Percentiles rank a stretch among this genome's conserved stretches.
Conservation (phyloP, 2,888 invertebrate genomes). For the Metacarcinus magister region DNA sequence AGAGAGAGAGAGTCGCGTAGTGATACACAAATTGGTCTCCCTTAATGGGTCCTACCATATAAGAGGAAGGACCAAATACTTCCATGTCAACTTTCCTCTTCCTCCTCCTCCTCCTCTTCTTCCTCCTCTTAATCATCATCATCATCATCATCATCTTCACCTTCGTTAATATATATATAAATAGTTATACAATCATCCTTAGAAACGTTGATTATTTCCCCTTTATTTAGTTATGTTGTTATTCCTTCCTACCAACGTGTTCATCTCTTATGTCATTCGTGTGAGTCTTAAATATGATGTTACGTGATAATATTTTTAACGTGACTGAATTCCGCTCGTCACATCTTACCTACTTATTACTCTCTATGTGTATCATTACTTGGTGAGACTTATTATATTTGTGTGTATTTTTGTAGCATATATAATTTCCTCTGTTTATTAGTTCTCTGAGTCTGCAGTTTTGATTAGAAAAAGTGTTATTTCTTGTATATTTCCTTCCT, state of each 20-base stretch:
- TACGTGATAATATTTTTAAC: background rate
- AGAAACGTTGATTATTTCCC: background rate
- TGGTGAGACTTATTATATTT: too few relatives aligned
- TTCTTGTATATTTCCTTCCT: too few relatives aligned
- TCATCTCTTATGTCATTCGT: background rate
- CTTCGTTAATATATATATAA: background rate
- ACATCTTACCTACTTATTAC: too few relatives aligned
- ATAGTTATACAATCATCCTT: background rate
- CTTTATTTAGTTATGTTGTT: background rate
- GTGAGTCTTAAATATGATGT: background rate
- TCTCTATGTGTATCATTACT: too few relatives aligned
- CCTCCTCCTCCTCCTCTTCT: background rate
- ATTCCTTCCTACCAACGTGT: background rate
- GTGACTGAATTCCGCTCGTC: too few relatives aligned
- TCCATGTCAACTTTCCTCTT: too few relatives aligned
- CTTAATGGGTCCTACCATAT: background rate
- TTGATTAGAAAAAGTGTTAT: too few relatives aligned
- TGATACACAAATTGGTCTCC: background rate
- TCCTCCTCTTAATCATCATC: background rate
- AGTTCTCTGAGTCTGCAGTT: too few relatives aligned
- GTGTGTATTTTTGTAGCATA: too few relatives aligned
- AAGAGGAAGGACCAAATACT: background rate
- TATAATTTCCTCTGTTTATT: too few relatives aligned
- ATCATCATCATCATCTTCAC: background rate
- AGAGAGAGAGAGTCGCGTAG: background rate